Percentiles rank a stretch among this genome's conserved stretches.
Evolutionary conservation across 2,888 invertebrate genomes (phyloP).

Genomic region (Oxyteleia sp.): DNA sequence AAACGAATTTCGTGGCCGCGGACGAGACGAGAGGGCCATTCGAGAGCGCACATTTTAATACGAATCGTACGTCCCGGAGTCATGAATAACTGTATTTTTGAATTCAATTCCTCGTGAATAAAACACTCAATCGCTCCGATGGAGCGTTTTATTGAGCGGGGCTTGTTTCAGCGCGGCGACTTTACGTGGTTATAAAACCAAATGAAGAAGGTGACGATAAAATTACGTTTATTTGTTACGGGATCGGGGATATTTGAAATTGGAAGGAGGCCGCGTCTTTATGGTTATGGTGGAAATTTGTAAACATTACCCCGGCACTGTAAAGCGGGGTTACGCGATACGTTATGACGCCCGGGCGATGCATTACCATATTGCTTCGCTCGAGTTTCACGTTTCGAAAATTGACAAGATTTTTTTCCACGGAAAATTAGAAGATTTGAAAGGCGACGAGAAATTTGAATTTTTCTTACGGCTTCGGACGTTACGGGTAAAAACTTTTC

Average conservation of each 20-base stretch:
- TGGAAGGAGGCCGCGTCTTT: slow-evolving; percentile 25
- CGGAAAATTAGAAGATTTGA: no score
- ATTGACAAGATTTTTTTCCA: no score
- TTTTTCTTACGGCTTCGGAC: no score
- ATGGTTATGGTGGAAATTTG: slow-evolving; percentile 56
- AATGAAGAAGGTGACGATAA: slow-evolving; percentile 68
- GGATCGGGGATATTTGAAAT: slow-evolving; percentile 28
- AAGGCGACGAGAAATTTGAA: no score
- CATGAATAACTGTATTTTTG: slow-evolving; percentile 72
- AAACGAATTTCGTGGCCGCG: slow-evolving; percentile 56
- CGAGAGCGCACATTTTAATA: slow-evolving; percentile 56
- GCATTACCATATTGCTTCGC: slow-evolving; percentile 25
- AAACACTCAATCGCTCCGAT: slow-evolving; percentile 72
- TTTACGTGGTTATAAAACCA: slow-evolving; percentile 70
- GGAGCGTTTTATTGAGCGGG: slow-evolving; percentile 66
- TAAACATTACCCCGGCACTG: slow-evolving; percentile 45
- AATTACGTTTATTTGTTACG: slow-evolving; percentile 62
- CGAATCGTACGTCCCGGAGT: slow-evolving; percentile 58
- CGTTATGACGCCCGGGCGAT: slow-evolving; percentile 14
- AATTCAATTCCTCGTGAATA: slow-evolving; percentile 73
- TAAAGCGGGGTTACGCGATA: slow-evolving; percentile 23
- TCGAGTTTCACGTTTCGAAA: not conserved
- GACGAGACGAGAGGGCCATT: slow-evolving; percentile 48
- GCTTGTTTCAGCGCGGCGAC: slow-evolving; percentile 50
- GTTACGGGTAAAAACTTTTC: no score